Percentiles rank a stretch among this genome's conserved stretches.
phyloP scores from a whole-genome alignment of 1,140 invertebrate genomes.

The Ceratitis capitata region DNA sequence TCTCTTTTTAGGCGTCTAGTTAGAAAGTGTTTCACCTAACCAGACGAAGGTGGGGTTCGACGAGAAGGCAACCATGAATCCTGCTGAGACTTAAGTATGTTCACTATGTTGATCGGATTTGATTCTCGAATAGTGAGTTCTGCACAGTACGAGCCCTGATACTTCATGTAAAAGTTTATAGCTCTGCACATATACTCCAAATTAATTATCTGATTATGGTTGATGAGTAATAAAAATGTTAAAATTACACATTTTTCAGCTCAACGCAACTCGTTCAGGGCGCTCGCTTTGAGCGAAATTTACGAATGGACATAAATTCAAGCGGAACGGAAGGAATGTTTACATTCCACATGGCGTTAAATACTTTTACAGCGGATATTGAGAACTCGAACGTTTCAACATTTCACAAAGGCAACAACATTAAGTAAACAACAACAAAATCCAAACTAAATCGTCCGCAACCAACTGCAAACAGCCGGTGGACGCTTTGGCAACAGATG shows the following conservation, averaged over 20 bases:
- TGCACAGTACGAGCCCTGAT: no score
- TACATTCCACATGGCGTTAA: conserved; percentile 17
- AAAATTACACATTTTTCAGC: background rate
- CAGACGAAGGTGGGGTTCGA: no score
- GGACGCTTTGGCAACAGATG: conserved; percentile 15
- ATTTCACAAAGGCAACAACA: background rate
- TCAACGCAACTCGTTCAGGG: background rate
- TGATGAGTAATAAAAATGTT: conserved; percentile 25
- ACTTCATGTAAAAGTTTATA: no score
- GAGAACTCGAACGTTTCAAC: background rate
- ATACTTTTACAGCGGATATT: conserved; percentile 21
- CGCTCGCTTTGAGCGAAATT: background rate
- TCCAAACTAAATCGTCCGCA: background rate
- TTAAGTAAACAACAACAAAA: background rate
- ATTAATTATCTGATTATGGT: conserved; percentile 31
- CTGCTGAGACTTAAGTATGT: no score
- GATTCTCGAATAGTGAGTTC: no score
- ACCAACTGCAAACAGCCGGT: conserved; percentile 19
- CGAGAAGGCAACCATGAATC: no score
- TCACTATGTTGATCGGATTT: no score
- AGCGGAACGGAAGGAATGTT: background rate
- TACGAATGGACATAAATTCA: conserved; percentile 16
- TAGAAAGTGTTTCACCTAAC: no score
- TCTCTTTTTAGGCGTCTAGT: no score
- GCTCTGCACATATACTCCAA: no score